Conservation (phyloP, 2,113 vertebrate genomes). For the Hiodon tergisus region DNA sequence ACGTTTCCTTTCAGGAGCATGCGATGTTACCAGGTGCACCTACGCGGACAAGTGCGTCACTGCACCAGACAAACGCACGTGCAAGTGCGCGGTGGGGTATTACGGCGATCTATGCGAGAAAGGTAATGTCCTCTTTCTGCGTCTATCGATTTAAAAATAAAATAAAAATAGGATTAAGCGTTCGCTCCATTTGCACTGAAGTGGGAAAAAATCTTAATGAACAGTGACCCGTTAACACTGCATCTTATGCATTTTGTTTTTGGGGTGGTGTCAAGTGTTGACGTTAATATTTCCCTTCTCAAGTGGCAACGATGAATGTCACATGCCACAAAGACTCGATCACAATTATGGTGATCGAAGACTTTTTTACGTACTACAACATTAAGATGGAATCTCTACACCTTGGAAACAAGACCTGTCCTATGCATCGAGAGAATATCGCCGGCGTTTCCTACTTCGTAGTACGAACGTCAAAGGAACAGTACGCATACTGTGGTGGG, state of each 20-base stretch:
- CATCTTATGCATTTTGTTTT: too few relatives aligned
- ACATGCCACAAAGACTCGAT: constrained; percentile 51
- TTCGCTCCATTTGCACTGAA: too few relatives aligned
- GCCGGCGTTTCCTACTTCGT: constrained; percentile 41
- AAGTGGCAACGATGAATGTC: constrained; percentile 52
- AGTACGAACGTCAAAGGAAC: constrained; percentile 42
- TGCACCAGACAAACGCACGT: constrained; percentile 42
- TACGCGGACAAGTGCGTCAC: constrained; percentile 40
- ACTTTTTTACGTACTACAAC: constrained; percentile 56
- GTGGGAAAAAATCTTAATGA: too few relatives aligned
- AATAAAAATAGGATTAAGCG: too few relatives aligned
- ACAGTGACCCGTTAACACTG: too few relatives aligned
- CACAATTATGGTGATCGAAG: constrained; percentile 44
- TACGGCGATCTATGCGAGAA: constrained; percentile 56
- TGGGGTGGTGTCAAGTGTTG: neutral
- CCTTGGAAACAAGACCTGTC: constrained; percentile 52
- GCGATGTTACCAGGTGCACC: constrained; percentile 45
- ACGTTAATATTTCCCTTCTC: neutral
- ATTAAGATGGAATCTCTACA: constrained; percentile 51
- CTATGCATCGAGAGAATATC: constrained; percentile 39
- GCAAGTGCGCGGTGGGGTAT: constrained; percentile 50
- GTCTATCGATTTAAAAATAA: neutral
- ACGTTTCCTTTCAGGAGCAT: constrained; percentile 41
- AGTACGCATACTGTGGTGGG: constrained; percentile 54
- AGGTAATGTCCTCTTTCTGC: constrained; percentile 33